phyloP scores from a whole-genome alignment of 2,113 vertebrate genomes.

The Anhinga rufa region DNA sequence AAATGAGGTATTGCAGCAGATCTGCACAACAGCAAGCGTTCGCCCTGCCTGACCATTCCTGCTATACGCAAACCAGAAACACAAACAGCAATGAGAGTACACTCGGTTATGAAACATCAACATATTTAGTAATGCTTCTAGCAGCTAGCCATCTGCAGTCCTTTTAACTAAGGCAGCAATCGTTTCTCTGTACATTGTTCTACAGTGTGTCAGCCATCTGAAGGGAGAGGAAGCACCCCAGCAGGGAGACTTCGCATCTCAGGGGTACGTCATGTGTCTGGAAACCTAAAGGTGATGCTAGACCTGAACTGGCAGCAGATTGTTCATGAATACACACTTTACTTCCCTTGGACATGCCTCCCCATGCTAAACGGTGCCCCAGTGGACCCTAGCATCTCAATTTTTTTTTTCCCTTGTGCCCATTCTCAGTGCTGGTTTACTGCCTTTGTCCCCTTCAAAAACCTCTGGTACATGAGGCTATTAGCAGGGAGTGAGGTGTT shows the following conservation, averaged over 20 bases:
- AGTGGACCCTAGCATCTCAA: neutral
- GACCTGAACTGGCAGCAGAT: neutral
- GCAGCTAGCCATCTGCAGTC: neutral
- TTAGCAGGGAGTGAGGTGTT: neutral
- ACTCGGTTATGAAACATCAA: neutral
- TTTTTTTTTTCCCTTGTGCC: neutral
- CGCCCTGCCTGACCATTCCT: neutral
- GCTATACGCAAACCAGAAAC: neutral
- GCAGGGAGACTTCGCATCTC: neutral
- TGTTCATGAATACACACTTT: neutral
- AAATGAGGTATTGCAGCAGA: neutral
- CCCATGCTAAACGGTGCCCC: neutral
- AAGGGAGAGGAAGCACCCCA: neutral
- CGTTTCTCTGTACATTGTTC: neutral
- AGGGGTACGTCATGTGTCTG: neutral
- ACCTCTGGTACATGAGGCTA: neutral
- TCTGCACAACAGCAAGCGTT: neutral
- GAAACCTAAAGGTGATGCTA: neutral
- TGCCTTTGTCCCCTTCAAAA: neutral
- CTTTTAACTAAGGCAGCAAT: neutral
- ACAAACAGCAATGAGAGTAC: neutral
- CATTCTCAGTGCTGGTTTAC: neutral
- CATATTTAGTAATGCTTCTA: neutral
- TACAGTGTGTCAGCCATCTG: neutral
- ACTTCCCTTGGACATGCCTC: neutral